Base-by-base conservation (phyloP, 2,113 vertebrate genomes). In the Apaloderma vittatum region DNA sequence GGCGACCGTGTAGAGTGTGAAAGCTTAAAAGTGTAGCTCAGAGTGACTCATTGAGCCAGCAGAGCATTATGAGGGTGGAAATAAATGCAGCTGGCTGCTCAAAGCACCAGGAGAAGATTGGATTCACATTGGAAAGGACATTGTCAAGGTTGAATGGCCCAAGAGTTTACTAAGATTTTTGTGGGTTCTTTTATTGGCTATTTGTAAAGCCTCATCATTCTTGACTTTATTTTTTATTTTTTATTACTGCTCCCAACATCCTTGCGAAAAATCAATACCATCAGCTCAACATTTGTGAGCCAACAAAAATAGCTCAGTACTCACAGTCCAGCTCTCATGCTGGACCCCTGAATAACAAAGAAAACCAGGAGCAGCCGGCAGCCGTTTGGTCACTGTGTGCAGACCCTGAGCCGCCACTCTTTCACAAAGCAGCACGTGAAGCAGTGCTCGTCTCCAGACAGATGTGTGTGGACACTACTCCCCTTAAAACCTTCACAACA, bases 241-340 rank as follows among this genome's bases (percentile, higher is more conserved):
- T 93, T 94, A 73, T 92, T 93, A 78, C 68, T 68, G 48, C 58
- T 94, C 30, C 83, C 94, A 88, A 89, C 54, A 78, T 59, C 61
- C 89, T 93, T 84, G 86, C 17, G 84, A 68, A 92, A 96, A 95
- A 97, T 92, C 94, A 91, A 72, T 97, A 86, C 34, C 21, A 59
- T 82, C 79, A 80, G 68, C 75, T 90, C 86, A 86, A 45, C 34
- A 30, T 80, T 90, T 84, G 90, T 67, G 51, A 95, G 75, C 51
- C 67, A 88, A 43, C 63, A 80, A 62, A 92, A 96, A 87, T 19
- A 92, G 63, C 63, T 59, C 57, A 71, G 78, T 63, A 92, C 61
- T 93, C 85, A 88, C 55, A 83, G 45, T 77, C 65, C 76, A 92
- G 61, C 17, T 93, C 29, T 74, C 29, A n/a, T 40, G 46, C 63